Evolutionary conservation across 2,113 vertebrate species (phyloP).

Genomic region (Brachirus orientalis): DNA sequence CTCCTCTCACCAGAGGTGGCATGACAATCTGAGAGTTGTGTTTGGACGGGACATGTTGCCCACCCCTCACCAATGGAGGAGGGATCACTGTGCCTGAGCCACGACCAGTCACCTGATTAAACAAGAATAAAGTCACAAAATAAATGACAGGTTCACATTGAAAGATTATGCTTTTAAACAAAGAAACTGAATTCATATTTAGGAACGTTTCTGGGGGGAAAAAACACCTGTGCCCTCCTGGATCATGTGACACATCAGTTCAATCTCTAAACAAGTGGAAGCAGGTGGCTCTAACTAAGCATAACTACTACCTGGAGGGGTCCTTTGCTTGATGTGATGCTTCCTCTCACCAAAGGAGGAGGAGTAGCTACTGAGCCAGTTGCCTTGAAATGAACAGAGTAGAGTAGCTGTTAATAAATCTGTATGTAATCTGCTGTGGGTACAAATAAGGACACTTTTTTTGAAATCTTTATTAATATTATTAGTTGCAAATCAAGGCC

Average conservation of each 20-base stretch:
- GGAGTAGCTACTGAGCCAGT: conserved; percentile 88
- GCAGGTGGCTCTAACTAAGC: not conserved
- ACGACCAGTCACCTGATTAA: conserved; percentile 80
- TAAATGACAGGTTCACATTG: not conserved
- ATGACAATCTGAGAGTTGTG: conserved; percentile 91
- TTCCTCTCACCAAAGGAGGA: conserved; percentile 91
- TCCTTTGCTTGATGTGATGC: conserved; percentile 87
- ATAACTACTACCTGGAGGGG: conserved; percentile 85
- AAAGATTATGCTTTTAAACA: not conserved
- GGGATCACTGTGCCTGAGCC: conserved; percentile 92
- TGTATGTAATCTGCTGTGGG: not conserved
- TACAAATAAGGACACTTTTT: not conserved
- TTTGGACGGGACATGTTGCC: conserved; percentile 89
- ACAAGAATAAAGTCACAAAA: not conserved
- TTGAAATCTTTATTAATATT: not conserved
- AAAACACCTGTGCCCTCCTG: too few relatives aligned
- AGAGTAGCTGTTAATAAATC: not conserved
- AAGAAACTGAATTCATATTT: not conserved
- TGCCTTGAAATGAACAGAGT: conserved; percentile 74
- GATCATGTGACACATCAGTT: not conserved
- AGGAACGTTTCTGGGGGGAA: not conserved
- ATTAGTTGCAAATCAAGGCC: too few relatives aligned
- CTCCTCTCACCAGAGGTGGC: conserved; percentile 94
- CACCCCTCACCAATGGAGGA: conserved; percentile 93
- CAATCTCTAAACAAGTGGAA: too few relatives aligned